These are phyloP conservation scores for Saccopteryx leptura DNA, from an alignment of 2,113 vertebrate species.

Conservation along the genomic window DNA sequence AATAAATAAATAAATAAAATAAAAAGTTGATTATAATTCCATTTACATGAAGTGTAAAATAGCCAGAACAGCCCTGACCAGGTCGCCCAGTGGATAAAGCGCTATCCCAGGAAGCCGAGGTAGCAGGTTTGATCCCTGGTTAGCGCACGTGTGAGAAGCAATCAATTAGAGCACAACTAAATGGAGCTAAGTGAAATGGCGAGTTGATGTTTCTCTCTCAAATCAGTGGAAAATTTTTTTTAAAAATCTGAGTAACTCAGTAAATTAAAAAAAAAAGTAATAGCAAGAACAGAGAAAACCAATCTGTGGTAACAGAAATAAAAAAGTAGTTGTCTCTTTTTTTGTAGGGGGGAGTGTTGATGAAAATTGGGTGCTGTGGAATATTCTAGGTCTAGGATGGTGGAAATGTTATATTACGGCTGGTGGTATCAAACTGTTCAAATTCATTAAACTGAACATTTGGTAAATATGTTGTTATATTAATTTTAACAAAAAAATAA, in stretches of 20 bases:
- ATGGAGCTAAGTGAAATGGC: too few relatives aligned
- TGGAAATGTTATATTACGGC: background rate
- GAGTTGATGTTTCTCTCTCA: too few relatives aligned
- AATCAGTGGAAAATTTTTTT: too few relatives aligned
- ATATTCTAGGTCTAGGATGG: background rate
- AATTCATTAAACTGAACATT: background rate
- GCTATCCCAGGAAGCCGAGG: too few relatives aligned
- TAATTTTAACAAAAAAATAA: conserved; percentile 18
- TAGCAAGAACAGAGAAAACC: background rate
- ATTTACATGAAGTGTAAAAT: background rate
- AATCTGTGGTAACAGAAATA: background rate
- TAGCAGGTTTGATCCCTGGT: too few relatives aligned
- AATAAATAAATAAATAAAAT: too few relatives aligned
- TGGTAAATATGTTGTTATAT: background rate
- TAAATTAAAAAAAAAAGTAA: background rate
- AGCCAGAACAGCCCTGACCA: background rate
- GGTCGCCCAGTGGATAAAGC: too few relatives aligned
- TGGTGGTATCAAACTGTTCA: background rate
- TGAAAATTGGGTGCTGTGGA: background rate
- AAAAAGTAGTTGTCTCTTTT: background rate
- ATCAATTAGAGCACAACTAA: too few relatives aligned
- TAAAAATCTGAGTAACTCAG: too few relatives aligned
- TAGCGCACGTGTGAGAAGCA: too few relatives aligned
- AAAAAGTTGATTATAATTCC: background rate
- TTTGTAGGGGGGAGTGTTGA: background rate